phyloP scores from a whole-genome alignment of 2,888 invertebrate genomes.

The Pyrrhia umbra region DNA sequence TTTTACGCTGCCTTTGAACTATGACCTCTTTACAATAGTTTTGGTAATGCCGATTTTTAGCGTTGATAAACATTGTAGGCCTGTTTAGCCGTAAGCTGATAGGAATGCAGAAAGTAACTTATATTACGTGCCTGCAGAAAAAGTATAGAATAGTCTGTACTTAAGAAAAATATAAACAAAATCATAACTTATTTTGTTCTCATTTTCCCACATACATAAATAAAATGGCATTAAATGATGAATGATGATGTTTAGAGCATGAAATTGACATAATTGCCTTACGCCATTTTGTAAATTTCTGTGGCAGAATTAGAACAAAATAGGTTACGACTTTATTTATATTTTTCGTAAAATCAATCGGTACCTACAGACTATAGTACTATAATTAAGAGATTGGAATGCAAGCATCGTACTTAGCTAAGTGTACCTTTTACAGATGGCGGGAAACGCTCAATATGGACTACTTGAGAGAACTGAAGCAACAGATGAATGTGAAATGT shows the following conservation, averaged over 20 bases:
- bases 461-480: slow-evolving; percentile 82
- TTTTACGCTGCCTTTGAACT: slow-evolving; percentile 58
- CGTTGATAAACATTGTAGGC: slow-evolving; percentile 7
- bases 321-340: too few relatives aligned
- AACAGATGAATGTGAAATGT: slow-evolving; percentile 83
- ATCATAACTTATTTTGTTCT: too few relatives aligned
- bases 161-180: too few relatives aligned
- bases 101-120: not conserved
- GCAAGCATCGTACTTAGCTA: not conserved
- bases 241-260: too few relatives aligned
- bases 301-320: too few relatives aligned
- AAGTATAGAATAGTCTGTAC: not conserved
- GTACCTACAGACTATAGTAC: too few relatives aligned
- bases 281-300: too few relatives aligned
- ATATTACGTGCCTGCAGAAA: not conserved
- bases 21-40: slow-evolving; percentile 32
- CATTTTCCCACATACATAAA: too few relatives aligned
- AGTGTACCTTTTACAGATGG: slow-evolving; percentile 75
- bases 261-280: too few relatives aligned
- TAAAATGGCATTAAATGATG: too few relatives aligned
- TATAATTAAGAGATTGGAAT: too few relatives aligned
- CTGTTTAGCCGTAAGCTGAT: not conserved
- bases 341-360: too few relatives aligned
- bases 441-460: slow-evolving; percentile 83
- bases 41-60: slow-evolving; percentile 28